A percentile compares a stretch with the other conserved stretches of the same genome.
These are phyloP conservation scores for Orthonychiurus folsomi DNA, from an alignment of 2,888 invertebrate genomes.

Conservation along the genomic window DNA sequence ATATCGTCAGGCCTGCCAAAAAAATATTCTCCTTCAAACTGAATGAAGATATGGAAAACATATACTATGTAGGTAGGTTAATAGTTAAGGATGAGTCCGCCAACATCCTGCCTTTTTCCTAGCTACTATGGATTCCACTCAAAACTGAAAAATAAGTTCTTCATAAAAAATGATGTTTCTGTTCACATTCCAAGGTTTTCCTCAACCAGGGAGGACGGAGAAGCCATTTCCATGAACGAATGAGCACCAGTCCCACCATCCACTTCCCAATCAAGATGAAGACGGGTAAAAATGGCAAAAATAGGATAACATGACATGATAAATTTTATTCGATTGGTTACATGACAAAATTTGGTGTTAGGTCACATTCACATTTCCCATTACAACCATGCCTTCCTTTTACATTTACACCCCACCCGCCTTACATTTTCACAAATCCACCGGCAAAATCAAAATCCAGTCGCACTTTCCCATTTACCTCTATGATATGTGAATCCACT, in stretches of 20 bases:
- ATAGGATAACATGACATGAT: not conserved
- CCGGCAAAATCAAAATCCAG: not conserved
- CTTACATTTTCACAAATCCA: not conserved
- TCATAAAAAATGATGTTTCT: too few species aligned
- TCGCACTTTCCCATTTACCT: too few species aligned
- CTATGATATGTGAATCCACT: not conserved
- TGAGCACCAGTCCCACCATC: too few species aligned
- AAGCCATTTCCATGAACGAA: too few species aligned
- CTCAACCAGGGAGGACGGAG: not conserved
- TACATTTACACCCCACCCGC: not conserved
- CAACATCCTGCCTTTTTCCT: not conserved
- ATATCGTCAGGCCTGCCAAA: not conserved
- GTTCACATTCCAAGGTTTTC: not conserved
- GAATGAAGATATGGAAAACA: not conserved
- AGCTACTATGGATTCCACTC: too few species aligned
- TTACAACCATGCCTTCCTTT: not conserved
- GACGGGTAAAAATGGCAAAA: not conserved
- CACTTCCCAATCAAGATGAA: not conserved
- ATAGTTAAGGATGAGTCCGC: not conserved
- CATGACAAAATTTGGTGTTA: not conserved
- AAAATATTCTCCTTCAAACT: not conserved
- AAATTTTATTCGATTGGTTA: not conserved
- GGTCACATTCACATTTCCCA: not conserved
- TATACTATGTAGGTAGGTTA: not conserved
- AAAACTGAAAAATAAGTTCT: too few species aligned